These are phyloP conservation scores for Gnathonemus echidnorhynchus DNA, from an alignment of 2,113 vertebrate species.

Conservation along the genomic window DNA sequence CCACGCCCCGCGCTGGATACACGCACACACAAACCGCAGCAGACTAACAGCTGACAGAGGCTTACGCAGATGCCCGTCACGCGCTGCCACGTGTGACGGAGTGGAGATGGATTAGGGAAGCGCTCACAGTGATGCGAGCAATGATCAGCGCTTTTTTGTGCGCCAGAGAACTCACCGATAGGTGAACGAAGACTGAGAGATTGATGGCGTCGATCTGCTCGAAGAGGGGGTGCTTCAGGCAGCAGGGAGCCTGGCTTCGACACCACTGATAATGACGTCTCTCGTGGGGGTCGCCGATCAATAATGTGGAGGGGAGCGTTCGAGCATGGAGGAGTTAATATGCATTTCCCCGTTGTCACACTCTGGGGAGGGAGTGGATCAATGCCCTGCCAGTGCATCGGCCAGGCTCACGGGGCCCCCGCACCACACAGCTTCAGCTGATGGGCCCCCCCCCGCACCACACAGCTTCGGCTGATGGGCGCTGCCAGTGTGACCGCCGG, in stretches of 20 bases:
- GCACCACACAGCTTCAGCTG: background rate
- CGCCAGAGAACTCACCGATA: background rate
- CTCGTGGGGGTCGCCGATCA: constrained; percentile 13
- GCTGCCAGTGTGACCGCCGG: background rate
- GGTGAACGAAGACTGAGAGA: constrained; percentile 5
- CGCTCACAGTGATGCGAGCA: background rate
- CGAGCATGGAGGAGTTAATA: constrained; percentile 15
- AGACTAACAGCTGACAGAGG: background rate
- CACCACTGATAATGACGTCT: constrained; percentile 22
- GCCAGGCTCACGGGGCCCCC: background rate
- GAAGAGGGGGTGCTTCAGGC: background rate
- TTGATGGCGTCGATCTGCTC: constrained; percentile 6
- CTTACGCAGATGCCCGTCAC: background rate
- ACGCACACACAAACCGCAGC: background rate
- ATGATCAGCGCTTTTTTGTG: constrained; percentile 16
- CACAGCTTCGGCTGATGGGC: background rate
- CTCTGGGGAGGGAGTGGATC: background rate
- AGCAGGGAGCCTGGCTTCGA: background rate
- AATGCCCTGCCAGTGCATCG: background rate
- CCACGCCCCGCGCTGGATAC: background rate
- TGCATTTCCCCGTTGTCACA: background rate
- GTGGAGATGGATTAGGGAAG: background rate
- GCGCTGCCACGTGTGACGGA: background rate
- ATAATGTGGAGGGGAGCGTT: constrained; percentile 11
- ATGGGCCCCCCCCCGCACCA: background rate